These are phyloP conservation scores for Molanna angustata DNA, from an alignment of 2,888 invertebrate genomes.

Conservation along the genomic window DNA sequence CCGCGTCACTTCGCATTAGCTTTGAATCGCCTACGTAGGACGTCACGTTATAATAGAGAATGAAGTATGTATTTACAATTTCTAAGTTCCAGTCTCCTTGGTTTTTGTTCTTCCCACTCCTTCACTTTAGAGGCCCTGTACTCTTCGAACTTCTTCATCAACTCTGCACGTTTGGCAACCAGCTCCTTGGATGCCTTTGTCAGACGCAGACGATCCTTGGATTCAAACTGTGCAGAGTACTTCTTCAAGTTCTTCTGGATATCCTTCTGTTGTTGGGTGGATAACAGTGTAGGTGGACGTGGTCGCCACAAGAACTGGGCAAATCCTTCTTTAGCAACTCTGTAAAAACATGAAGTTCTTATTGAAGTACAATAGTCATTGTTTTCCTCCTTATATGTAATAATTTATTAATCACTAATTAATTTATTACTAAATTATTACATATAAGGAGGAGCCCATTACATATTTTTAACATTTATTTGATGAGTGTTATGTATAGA, in stretches of 20 bases:
- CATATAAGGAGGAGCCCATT: no score
- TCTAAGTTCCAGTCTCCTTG: slow-evolving; percentile 78
- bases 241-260: slow-evolving; percentile 97
- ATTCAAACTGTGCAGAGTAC: slow-evolving; percentile 93
- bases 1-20: no score
- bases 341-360: slow-evolving; percentile 32
- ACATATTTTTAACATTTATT: no score
- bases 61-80: slow-evolving; percentile 68
- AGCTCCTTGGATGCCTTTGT: slow-evolving; percentile 94
- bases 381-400: no score
- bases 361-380: not conserved
- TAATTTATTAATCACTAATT: no score
- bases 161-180: slow-evolving; percentile 84
- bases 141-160: slow-evolving; percentile 83
- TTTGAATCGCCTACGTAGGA: no score
- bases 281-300: slow-evolving; percentile 80
- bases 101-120: slow-evolving; percentile 76
- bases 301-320: slow-evolving; percentile 97
- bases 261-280: slow-evolving; percentile 85
- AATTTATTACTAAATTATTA: no score
- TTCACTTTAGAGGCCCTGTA: slow-evolving; percentile 73
- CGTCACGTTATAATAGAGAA: no score
- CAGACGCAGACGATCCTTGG: slow-evolving; percentile 90
- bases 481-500: no score
- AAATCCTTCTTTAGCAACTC: slow-evolving; percentile 89